phyloP scores from a whole-genome alignment of 1,140 invertebrate species.

The Psilanteris sp. region DNA sequence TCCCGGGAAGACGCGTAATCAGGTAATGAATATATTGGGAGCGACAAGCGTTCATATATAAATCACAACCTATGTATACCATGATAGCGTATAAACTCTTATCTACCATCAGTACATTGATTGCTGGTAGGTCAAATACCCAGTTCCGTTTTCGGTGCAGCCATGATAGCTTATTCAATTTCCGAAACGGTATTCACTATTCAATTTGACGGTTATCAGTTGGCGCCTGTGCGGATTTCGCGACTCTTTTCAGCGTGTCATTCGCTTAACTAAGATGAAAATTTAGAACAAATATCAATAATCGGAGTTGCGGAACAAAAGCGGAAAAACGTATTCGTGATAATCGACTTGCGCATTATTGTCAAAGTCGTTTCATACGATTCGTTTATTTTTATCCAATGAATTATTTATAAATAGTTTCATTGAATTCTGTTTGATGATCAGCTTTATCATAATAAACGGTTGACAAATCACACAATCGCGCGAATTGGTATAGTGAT shows the following conservation, averaged over 20 bases:
- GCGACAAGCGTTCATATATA: slow-evolving; percentile 73
- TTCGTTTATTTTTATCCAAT: slow-evolving; percentile 33
- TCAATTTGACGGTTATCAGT: slow-evolving; percentile 76
- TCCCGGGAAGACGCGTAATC: slow-evolving; percentile 67
- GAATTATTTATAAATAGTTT: slow-evolving; percentile 44
- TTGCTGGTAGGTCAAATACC: slow-evolving; percentile 76
- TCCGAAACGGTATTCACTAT: slow-evolving; percentile 77
- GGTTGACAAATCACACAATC: slow-evolving; percentile 42
- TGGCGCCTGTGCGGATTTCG: slow-evolving; percentile 68
- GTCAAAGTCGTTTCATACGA: neutral
- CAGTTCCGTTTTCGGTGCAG: slow-evolving; percentile 68
- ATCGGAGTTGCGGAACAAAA: neutral
- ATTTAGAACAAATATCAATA: slow-evolving; percentile 4
- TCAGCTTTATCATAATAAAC: slow-evolving; percentile 38
- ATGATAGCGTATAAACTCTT: slow-evolving; percentile 71
- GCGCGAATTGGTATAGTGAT: slow-evolving; percentile 43
- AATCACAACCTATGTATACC: slow-evolving; percentile 71
- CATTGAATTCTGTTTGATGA: slow-evolving; percentile 23
- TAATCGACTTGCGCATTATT: slow-evolving; percentile 17
- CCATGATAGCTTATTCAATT: slow-evolving; percentile 79
- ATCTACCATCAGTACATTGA: slow-evolving; percentile 78
- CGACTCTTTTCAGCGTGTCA: slow-evolving; percentile 61
- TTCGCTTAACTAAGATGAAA: slow-evolving; percentile 45
- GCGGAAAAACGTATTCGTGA: neutral
- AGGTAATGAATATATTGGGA: slow-evolving; percentile 76